A percentile compares a stretch with the other conserved stretches of the same genome.
These are phyloP conservation scores for Argyresthia goedartella DNA, from an alignment of 2,888 invertebrate species.

Conservation along the genomic window DNA sequence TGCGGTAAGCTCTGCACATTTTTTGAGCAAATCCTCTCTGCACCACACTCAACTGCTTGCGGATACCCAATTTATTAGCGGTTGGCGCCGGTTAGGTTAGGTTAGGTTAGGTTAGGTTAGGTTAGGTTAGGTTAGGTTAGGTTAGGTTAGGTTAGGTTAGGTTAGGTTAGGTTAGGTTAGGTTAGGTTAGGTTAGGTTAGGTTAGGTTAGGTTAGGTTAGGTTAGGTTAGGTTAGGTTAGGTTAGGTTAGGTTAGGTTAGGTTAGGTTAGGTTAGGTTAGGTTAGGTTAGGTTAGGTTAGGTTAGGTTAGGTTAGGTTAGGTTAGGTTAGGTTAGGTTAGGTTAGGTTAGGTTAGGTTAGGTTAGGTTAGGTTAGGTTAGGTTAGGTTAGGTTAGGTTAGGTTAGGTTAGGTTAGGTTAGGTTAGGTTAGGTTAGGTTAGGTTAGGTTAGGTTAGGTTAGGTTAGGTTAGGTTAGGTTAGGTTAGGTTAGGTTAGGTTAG, in stretches of 20 bases:
- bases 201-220: conserved; percentile 16
- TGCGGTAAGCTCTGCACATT: too few species aligned
- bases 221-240: conserved; percentile 15
- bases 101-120: conserved; percentile 12
- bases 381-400: conserved; percentile 14
- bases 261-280: conserved; percentile 7
- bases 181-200: conserved; percentile 17
- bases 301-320: conserved; percentile 12
- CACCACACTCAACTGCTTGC: too few species aligned
- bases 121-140: conserved; percentile 10
- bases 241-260: conserved; percentile 13
- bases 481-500: conserved; percentile 19
- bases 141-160: conserved; percentile 11
- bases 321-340: conserved; percentile 12
- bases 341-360: conserved; percentile 13
- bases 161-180: conserved; percentile 17
- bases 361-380: conserved; percentile 14
- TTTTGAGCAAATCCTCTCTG: too few species aligned
- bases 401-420: conserved; percentile 12
- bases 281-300: conserved; percentile 10
- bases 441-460: conserved; percentile 23
- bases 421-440: conserved; percentile 17
- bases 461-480: conserved; percentile 20
- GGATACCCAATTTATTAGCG: conserved; percentile 20
- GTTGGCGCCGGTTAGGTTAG: conserved; percentile 15